Base-by-base conservation (phyloP, 2,113 vertebrate species). In the Daubentonia madagascariensis region DNA sequence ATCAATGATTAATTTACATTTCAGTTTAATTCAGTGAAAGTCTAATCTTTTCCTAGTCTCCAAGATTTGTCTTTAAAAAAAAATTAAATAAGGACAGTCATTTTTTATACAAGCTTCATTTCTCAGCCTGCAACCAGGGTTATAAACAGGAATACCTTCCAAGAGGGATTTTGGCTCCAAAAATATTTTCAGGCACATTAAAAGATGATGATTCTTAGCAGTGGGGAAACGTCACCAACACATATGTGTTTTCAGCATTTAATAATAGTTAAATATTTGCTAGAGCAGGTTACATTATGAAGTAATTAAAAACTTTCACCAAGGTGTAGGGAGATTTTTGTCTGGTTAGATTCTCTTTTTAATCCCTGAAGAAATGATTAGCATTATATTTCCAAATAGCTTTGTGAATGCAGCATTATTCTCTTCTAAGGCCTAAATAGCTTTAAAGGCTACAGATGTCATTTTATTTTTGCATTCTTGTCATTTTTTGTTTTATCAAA, bases 291-390 rank as follows among this genome's bases (percentile, higher is more conserved):
- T 97, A 81, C 11, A 68, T 97, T 97, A 98, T 97, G 94, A 97
- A 98, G 89, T 96, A 75, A 98, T 98, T 98, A 98, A 98, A 98
- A 88, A 78, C 57, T 97, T 97, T 89, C 85, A 97, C 48, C 78
- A 98, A 98, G 65, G 97, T 98, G 85, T 80, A 97, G 86, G 87
- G 85, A 94, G 50, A 97, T 83, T 97, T 98, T 97, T 98, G 48
- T 89, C 63, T 89, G 97, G 70, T 89, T 97, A 97, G 88, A 98
- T 97, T 97, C 95, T 91, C 83, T 97, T 97, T 97, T 90, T 98
- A 97, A 98, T 98, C 95, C 79, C 97, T 88, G 85, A 96, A 97
- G 94, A 98, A 98, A 98, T 43, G 90, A 98, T 98, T 98, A 98
- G 80, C 68, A 88, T 94, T 97, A 85, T 90, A 57, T 70, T 95